A percentile compares a stretch with the other conserved stretches of the same genome.
Conservation (phyloP, 64 coral and sea anemone genomes). For the Anthopleura sola region DNA sequence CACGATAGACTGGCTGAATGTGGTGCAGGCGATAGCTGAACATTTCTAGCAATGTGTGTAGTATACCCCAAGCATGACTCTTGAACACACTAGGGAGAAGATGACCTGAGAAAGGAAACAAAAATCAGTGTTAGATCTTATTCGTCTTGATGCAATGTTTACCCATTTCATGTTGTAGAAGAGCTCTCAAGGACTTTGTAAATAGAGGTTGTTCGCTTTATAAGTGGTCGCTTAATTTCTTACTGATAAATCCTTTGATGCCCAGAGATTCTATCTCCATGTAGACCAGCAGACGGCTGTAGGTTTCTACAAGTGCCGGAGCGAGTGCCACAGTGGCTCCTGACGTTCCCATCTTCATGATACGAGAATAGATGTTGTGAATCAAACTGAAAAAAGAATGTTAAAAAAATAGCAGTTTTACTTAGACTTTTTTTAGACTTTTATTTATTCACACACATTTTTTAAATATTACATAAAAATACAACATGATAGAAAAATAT, state of each 20-base stretch:
- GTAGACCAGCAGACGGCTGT: conserved; percentile 90
- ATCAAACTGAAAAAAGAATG: conserved; percentile 65
- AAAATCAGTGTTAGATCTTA: too few relatives aligned
- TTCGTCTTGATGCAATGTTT: too few relatives aligned
- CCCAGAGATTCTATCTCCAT: conserved; percentile 94
- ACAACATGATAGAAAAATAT: too few relatives aligned
- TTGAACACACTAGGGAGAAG: conserved; percentile 90
- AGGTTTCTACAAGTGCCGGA: conserved; percentile 87
- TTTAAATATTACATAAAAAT: too few relatives aligned
- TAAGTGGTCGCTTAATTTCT: too few relatives aligned
- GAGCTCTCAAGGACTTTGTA: too few relatives aligned
- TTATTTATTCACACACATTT: too few relatives aligned
- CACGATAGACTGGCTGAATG: conserved; percentile 87
- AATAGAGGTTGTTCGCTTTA: too few relatives aligned
- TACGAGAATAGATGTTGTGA: conserved; percentile 84
- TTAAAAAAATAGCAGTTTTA: not conserved
- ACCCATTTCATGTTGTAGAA: too few relatives aligned
- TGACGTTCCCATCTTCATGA: conserved; percentile 67
- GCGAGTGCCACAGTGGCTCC: conserved; percentile 58
- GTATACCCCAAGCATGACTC: conserved; percentile 93
- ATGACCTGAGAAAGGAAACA: conserved; percentile 32
- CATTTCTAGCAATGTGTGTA: conserved; percentile 95
- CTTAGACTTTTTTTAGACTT: too few relatives aligned
- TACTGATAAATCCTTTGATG: conserved; percentile 88
- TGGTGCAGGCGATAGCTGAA: conserved; percentile 92